These are phyloP conservation scores for Scaptomyza flava DNA, from an alignment of 2,888 invertebrate species.

Conservation along the genomic window DNA sequence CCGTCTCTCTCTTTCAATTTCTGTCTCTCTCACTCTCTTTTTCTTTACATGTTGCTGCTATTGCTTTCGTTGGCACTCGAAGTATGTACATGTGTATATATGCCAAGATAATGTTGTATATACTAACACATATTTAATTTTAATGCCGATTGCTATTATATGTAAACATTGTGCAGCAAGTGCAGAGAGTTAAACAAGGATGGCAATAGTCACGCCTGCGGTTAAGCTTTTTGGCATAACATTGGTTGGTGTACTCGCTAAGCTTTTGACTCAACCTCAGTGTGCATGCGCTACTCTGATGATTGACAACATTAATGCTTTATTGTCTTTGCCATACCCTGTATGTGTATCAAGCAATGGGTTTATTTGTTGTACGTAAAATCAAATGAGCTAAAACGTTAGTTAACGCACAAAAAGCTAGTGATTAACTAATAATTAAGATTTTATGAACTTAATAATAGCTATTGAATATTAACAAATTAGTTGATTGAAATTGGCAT, in stretches of 20 bases:
- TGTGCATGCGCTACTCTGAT: slow-evolving; percentile 7
- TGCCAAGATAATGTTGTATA: slow-evolving; percentile 13
- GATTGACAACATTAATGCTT: slow-evolving; percentile 7
- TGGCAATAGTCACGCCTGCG: slow-evolving; percentile 11
- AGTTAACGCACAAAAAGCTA: not conserved
- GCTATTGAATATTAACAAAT: not conserved
- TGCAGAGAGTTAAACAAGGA: slow-evolving; percentile 23
- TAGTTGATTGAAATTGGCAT: not conserved
- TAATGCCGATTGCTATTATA: not conserved
- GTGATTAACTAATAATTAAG: not conserved
- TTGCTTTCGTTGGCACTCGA: slow-evolving; percentile 1
- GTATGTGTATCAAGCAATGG: not conserved
- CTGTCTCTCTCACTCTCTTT: not conserved
- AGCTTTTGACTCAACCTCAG: slow-evolving; percentile 40
- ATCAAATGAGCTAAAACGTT: not conserved
- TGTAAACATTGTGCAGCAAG: slow-evolving; percentile 7
- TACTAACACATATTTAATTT: not conserved
- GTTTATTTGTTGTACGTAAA: not conserved
- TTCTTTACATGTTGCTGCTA: not conserved
- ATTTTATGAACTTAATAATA: not conserved
- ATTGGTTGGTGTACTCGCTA: slow-evolving; percentile 55
- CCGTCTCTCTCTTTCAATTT: slow-evolving; percentile 6
- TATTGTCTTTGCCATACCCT: slow-evolving; percentile 15
- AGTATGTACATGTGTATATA: slow-evolving; percentile 5
- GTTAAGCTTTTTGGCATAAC: slow-evolving; percentile 4